A percentile compares a stretch with the other conserved stretches of the same genome.
Conservation (phyloP, 2,888 invertebrate species). For the Xestia ashworthii region DNA sequence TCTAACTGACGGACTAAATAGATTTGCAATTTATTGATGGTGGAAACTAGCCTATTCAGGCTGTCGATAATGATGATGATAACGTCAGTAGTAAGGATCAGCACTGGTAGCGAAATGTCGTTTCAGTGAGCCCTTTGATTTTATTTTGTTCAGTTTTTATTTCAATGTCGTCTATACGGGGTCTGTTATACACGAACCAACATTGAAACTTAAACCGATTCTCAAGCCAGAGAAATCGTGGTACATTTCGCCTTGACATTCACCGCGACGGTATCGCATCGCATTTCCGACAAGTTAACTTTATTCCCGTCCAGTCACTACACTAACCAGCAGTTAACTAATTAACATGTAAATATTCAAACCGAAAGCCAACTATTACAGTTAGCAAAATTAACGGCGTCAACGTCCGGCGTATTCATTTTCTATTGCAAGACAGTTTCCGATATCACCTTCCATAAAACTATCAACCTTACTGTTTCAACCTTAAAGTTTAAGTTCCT, state of each 20-base stretch:
- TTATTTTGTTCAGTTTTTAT: neutral
- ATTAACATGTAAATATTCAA: constrained; percentile 70
- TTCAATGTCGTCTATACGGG: neutral
- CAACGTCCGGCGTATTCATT: constrained; percentile 65
- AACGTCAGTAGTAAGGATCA: neutral
- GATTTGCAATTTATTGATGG: too few species aligned
- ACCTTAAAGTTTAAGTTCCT: constrained; percentile 22
- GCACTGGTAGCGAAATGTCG: neutral
- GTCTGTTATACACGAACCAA: neutral
- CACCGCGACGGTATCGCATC: constrained; percentile 27
- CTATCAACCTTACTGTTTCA: neutral
- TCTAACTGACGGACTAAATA: too few species aligned
- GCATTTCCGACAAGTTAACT: constrained; percentile 42
- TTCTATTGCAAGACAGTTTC: constrained; percentile 63
- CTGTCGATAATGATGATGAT: too few species aligned
- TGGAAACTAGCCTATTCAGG: too few species aligned
- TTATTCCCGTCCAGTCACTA: constrained; percentile 54
- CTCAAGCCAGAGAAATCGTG: constrained; percentile 13
- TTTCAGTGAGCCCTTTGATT: neutral
- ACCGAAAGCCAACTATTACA: constrained; percentile 66
- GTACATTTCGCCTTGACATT: constrained; percentile 38
- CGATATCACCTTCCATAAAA: constrained; percentile 28
- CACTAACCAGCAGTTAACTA: constrained; percentile 44
- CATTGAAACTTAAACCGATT: neutral
- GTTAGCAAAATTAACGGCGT: constrained; percentile 68